These are phyloP conservation scores for Phrynosoma platyrhinos DNA, from an alignment of 2,113 vertebrate species.

Conservation along the genomic window DNA sequence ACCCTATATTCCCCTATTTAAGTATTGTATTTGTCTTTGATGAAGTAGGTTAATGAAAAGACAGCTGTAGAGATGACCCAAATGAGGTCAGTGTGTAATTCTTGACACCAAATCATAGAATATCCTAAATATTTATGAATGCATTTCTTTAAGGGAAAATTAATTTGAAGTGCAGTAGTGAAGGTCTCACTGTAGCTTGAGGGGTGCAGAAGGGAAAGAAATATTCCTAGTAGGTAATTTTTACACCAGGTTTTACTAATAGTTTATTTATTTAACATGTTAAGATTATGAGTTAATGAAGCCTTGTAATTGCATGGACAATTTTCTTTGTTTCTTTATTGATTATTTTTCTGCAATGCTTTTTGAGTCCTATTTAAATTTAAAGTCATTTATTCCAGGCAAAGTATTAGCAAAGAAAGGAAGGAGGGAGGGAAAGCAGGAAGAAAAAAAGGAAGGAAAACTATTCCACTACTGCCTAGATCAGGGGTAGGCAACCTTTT, in stretches of 20 bases:
- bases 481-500: too few relatives aligned
- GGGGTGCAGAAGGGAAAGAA: not conserved
- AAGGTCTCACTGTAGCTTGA: not conserved
- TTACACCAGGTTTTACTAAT: slow-evolving; percentile 10
- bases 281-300: slow-evolving; percentile 19
- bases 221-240: slow-evolving; percentile 8
- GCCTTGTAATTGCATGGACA: not conserved
- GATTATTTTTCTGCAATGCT: not conserved
- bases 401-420: not conserved
- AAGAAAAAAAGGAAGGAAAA: not conserved
- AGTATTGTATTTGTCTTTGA: not conserved
- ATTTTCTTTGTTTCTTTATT: not conserved
- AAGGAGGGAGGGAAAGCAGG: not conserved
- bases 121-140: slow-evolving; percentile 6
- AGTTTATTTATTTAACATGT: slow-evolving; percentile 44
- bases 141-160: not conserved
- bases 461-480: not conserved
- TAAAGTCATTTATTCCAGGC: not conserved
- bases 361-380: not conserved
- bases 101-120: not conserved
- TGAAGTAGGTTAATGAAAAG: not conserved
- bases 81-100: not conserved
- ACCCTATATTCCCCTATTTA: not conserved
- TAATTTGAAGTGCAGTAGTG: slow-evolving; percentile 11
- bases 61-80: not conserved